Evolutionary conservation across 2,888 invertebrate genomes (phyloP).

Genomic region (Heteromyza rotundicornis): DNA sequence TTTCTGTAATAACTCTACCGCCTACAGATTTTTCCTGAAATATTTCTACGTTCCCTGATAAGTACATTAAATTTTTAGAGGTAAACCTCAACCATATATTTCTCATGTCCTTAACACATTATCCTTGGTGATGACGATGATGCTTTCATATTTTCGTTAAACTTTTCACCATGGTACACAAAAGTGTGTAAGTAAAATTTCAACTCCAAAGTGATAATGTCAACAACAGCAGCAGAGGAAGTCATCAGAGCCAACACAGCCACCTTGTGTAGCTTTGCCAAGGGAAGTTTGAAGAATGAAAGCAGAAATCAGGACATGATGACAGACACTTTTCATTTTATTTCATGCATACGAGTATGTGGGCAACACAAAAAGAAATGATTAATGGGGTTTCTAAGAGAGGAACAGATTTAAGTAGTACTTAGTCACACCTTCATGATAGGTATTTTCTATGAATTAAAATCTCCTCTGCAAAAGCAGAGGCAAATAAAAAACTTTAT

Average conservation of each 20-base stretch:
- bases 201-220: slow-evolving; percentile 19
- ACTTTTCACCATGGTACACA: not conserved
- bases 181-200: not conserved
- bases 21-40: too few relatives aligned
- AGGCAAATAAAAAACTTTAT: not conserved
- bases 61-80: too few relatives aligned
- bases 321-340: slow-evolving; percentile 24
- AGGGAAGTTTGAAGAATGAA: slow-evolving; percentile 7
- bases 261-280: not conserved
- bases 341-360: slow-evolving; percentile 12
- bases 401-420: not conserved
- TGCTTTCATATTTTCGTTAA: not conserved
- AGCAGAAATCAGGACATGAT: slow-evolving; percentile 23
- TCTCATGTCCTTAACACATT: not conserved
- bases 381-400: slow-evolving; percentile 18
- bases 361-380: slow-evolving; percentile 12
- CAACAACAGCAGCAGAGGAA: slow-evolving; percentile 10
- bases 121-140: not conserved
- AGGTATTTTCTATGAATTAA: too few relatives aligned
- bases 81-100: too few relatives aligned
- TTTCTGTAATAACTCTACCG: too few relatives aligned
- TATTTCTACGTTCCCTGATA: too few relatives aligned
- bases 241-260: not conserved
- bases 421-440: too few relatives aligned
- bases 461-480: too few relatives aligned